Conservation (phyloP, 53 echinoderm and acorn worm species). For the Echinometra lucunter region DNA sequence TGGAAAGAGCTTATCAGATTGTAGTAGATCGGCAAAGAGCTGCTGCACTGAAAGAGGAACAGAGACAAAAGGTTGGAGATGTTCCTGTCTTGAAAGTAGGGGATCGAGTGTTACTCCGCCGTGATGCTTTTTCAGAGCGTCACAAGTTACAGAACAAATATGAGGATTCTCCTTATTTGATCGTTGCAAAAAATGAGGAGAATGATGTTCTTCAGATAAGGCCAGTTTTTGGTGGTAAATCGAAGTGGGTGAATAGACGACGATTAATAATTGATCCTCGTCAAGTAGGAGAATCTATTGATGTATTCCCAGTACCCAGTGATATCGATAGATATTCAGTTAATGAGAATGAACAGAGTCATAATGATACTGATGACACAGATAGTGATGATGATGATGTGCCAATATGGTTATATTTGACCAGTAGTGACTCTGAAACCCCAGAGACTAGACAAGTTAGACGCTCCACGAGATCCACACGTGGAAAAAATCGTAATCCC, state of each 20-base stretch:
- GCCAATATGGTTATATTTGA: not conserved
- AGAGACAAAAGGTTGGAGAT: not conserved
- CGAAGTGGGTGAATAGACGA: slow-evolving; percentile 17
- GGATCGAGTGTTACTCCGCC: not conserved
- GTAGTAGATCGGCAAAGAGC: not conserved
- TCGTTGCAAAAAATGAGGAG: slow-evolving; percentile 11
- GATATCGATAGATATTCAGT: not conserved
- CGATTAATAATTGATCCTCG: not conserved
- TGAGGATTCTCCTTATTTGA: not conserved
- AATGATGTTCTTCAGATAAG: slow-evolving; percentile 10
- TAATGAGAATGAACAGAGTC: not conserved
- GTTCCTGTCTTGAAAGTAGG: not conserved
- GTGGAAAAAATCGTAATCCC: not conserved
- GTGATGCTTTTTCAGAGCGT: slow-evolving; percentile 17
- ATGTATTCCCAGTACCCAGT: not conserved
- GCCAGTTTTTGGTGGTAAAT: slow-evolving; percentile 11
- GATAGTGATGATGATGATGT: slow-evolving; percentile 17
- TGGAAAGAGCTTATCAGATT: too few species aligned
- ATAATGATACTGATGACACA: too few species aligned
- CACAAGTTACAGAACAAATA: not conserved
- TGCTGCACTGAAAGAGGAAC: slow-evolving; percentile 23
- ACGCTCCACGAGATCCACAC: not conserved
- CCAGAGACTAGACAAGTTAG: slow-evolving; percentile 1
- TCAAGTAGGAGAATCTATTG: not conserved
- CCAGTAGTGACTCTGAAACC: slow-evolving; percentile 2